Evolutionary conservation across 30 jellyfish, hydroid and myxozoan species (phyloP).

Genomic region (Sanderia malayensis): DNA sequence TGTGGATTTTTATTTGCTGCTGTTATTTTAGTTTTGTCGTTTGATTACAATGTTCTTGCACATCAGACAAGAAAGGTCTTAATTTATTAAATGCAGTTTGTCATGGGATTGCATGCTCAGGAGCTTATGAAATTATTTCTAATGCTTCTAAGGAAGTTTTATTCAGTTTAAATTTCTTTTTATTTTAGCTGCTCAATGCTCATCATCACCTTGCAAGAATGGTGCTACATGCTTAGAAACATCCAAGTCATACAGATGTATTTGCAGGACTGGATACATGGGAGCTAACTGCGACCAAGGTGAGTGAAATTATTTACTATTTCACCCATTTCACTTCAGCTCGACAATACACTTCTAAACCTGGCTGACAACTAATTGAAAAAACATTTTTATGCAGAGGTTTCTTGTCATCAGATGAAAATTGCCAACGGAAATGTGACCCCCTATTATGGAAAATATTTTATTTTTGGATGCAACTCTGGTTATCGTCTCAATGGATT

Average conservation of each 20-base stretch:
- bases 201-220: slow-evolving; percentile 59
- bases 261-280: slow-evolving; percentile 74
- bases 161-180: neutral
- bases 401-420: slow-evolving; percentile 55
- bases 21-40: too few species aligned
- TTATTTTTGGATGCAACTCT: slow-evolving; percentile 69
- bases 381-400: slow-evolving; percentile 48
- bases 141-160: too few species aligned
- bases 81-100: slow-evolving; percentile 56
- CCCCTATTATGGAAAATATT: slow-evolving; percentile 27
- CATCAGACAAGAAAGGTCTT: slow-evolving; percentile 26
- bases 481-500: slow-evolving; percentile 67
- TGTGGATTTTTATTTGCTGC: too few species aligned
- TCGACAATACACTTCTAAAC: too few species aligned
- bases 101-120: too few species aligned
- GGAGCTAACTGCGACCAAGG: slow-evolving; percentile 84
- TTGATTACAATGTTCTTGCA: slow-evolving; percentile 74
- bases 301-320: too few species aligned
- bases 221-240: slow-evolving; percentile 87
- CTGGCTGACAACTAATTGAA: neutral
- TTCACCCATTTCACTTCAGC: too few species aligned
- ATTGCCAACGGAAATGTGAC: slow-evolving; percentile 75
- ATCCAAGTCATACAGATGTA: slow-evolving; percentile 63
- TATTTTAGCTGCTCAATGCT: slow-evolving; percentile 14
- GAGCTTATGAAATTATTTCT: too few species aligned